phyloP scores from a whole-genome alignment of 2,888 invertebrate species.

The Dynastes hyllus region DNA sequence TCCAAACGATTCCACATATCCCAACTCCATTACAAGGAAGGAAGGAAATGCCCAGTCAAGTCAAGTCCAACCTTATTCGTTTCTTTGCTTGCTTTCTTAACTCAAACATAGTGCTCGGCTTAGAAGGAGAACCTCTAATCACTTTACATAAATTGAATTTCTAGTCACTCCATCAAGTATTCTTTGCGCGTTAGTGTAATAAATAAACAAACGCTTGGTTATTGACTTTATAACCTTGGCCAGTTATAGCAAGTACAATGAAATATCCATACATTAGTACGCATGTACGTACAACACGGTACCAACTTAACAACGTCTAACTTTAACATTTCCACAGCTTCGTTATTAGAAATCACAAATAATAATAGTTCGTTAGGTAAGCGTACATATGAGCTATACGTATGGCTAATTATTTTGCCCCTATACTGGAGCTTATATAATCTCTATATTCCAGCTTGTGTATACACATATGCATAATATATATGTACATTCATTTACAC shows the following conservation, averaged over 20 bases:
- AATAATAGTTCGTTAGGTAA: conserved; percentile 19
- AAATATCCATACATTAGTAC: conserved; percentile 6
- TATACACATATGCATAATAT: too few species aligned
- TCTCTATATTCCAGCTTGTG: background rate
- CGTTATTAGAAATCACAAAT: conserved; percentile 10
- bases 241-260: conserved; percentile 26
- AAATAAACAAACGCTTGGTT: conserved; percentile 39
- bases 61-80: too few species aligned
- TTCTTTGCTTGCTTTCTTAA: too few species aligned
- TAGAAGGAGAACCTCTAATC: too few species aligned
- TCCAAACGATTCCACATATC: too few species aligned
- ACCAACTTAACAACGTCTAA: background rate
- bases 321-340: conserved; percentile 23
- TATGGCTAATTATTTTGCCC: background rate
- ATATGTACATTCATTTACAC: too few species aligned
- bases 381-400: background rate
- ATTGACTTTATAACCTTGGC: conserved; percentile 44
- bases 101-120: too few species aligned
- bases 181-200: conserved; percentile 25
- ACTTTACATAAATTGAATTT: conserved; percentile 21
- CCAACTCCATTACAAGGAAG: too few species aligned
- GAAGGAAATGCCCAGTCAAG: too few species aligned
- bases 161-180: conserved; percentile 36
- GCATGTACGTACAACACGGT: background rate
- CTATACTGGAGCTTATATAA: background rate